Percentiles rank a stretch among this genome's conserved stretches.
Conservation (phyloP, 2,888 invertebrate species). For the Spisula solida region DNA sequence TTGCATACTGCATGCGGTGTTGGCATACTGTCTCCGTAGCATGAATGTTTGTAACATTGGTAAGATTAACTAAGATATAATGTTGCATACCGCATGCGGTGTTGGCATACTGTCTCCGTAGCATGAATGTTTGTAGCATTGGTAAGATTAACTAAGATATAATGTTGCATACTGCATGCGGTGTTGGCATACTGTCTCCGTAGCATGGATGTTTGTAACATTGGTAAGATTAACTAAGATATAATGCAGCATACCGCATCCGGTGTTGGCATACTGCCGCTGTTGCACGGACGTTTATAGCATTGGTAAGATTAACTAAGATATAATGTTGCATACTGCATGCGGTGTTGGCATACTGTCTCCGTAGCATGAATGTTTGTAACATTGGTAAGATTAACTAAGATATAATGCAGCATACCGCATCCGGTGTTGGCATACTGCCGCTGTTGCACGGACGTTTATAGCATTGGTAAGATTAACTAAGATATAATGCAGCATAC, state of each 20-base stretch:
- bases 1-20: slow-evolving; percentile 48
- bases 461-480: too few species aligned
- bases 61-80: too few species aligned
- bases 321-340: slow-evolving; percentile 35
- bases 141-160: too few species aligned
- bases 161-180: slow-evolving; percentile 45
- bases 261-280: slow-evolving; percentile 54
- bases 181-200: slow-evolving; percentile 53
- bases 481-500: slow-evolving; percentile 27
- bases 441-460: slow-evolving; percentile 60
- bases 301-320: too few species aligned
- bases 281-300: slow-evolving; percentile 64
- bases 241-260: slow-evolving; percentile 38
- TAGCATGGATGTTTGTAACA: slow-evolving; percentile 64
- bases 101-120: slow-evolving; percentile 55
- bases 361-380: slow-evolving; percentile 64
- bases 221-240: too few species aligned
- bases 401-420: slow-evolving; percentile 36
- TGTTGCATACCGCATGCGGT: slow-evolving; percentile 45
- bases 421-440: slow-evolving; percentile 53
- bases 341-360: slow-evolving; percentile 54
- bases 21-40: slow-evolving; percentile 56
- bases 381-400: too few species aligned
- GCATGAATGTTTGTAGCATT: slow-evolving; percentile 64
- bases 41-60: slow-evolving; percentile 65